These are phyloP conservation scores for Mizuhopecten yessoensis DNA, from an alignment of 1,140 invertebrate genomes.

Conservation along the genomic window DNA sequence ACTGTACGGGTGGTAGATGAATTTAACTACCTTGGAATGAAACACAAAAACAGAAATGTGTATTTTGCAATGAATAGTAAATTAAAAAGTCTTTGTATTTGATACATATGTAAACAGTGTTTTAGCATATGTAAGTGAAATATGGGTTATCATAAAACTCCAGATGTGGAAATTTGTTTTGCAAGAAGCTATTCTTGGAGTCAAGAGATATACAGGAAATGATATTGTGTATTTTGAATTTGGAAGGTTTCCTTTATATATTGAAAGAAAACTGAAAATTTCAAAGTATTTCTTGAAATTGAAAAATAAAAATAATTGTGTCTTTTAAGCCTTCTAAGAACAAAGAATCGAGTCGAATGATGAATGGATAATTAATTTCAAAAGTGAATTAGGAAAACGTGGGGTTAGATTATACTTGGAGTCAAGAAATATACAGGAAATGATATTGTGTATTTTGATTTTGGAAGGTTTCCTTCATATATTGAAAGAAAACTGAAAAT, in stretches of 20 bases:
- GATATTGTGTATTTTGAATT: constrained; percentile 37
- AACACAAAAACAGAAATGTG: constrained; percentile 42
- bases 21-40: too few relatives aligned
- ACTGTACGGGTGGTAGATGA: too few relatives aligned
- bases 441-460: too few relatives aligned
- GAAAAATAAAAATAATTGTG: constrained; percentile 77
- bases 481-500: too few relatives aligned
- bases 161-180: neutral
- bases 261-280: neutral
- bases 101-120: constrained; percentile 47
- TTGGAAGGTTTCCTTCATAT: too few relatives aligned
- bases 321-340: neutral
- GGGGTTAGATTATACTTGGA: too few relatives aligned
- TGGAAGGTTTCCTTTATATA: constrained; percentile 34
- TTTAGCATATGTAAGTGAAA: constrained; percentile 43
- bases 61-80: constrained; percentile 9
- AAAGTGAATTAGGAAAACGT: too few relatives aligned
- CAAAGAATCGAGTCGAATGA: too few relatives aligned
- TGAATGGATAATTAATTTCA: too few relatives aligned
- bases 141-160: constrained; percentile 41
- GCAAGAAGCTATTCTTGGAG: constrained; percentile 32
- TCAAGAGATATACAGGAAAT: neutral
- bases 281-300: constrained; percentile 79
- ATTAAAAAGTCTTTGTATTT: too few relatives aligned
- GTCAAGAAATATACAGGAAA: too few relatives aligned